Conservation (phyloP, 1,140 invertebrate genomes). For the Popillia japonica region DNA sequence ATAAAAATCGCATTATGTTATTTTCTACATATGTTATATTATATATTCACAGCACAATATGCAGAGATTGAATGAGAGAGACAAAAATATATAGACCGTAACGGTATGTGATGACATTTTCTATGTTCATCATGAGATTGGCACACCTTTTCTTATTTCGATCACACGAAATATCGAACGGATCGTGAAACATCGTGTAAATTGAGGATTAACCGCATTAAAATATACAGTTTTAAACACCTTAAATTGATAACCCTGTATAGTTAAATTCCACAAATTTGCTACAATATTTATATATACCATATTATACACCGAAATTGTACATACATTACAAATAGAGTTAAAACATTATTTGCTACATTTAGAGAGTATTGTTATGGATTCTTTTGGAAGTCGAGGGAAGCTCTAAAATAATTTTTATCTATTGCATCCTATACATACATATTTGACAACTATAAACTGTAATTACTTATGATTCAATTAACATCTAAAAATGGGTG, state of each 20-base stretch:
- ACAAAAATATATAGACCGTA: background rate
- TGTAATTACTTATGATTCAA: background rate
- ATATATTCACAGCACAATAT: background rate
- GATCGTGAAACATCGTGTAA: too few species aligned
- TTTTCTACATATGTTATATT: background rate
- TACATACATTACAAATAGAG: conserved; percentile 2
- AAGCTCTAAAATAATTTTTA: conserved; percentile 9
- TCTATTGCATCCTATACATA: conserved; percentile 17
- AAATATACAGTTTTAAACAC: background rate
- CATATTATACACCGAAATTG: background rate
- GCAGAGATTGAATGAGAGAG: too few species aligned
- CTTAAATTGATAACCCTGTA: conserved; percentile 31
- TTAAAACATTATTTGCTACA: conserved; percentile 10
- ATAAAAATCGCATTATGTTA: background rate
- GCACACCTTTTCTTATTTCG: background rate
- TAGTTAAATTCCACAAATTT: conserved; percentile 19
- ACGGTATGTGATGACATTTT: background rate
- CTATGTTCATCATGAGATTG: background rate
- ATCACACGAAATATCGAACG: too few species aligned
- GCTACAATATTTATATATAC: background rate
- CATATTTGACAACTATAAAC: background rate
- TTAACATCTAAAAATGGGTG: background rate
- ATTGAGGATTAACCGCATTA: too few species aligned
- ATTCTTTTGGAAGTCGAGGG: conserved; percentile 20
- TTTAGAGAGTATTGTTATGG: conserved; percentile 13